Percentiles rank a stretch among this genome's conserved stretches.
These are phyloP conservation scores for human (Homo sapiens) DNA, from an alignment of 2,113 vertebrate genomes.

Conservation along the genomic window GRCh38 chr13:53473501-53474000, in stretches of 20 bases:
- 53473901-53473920: background rate
- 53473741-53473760: background rate
- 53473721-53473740: constrained; percentile 35
- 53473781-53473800: background rate
- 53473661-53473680: constrained; percentile 34
- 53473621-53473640: background rate
- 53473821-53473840: background rate
- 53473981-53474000: background rate
- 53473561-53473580: background rate
- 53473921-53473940: background rate
- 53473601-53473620: background rate
- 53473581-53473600: background rate
- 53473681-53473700: background rate
- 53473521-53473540: constrained; percentile 53
- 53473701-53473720: background rate
- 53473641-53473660: constrained; percentile 31
- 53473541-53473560: constrained; percentile 32
- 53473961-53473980: too few species aligned
- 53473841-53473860: background rate
- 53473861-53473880: background rate
- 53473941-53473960: background rate
- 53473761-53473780: background rate
- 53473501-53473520: background rate
- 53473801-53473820: background rate
- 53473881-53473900: background rate